phyloP scores from a whole-genome alignment of 2,888 invertebrate genomes.

The Dinocampus coccinellae region DNA sequence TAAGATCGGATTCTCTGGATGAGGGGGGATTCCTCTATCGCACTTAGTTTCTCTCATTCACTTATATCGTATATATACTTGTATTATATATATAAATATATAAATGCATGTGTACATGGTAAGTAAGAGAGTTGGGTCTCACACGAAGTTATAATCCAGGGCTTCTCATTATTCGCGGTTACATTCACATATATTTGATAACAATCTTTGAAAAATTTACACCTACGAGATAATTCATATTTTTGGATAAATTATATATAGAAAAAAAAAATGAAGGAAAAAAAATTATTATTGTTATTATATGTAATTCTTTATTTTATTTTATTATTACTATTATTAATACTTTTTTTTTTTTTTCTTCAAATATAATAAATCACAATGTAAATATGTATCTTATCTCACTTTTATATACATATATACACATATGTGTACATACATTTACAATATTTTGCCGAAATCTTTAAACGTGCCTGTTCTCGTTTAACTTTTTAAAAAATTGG shows the following conservation, averaged over 20 bases:
- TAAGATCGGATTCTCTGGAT: conserved; percentile 44
- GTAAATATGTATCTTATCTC: background rate
- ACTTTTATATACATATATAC: background rate
- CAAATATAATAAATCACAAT: too few relatives aligned
- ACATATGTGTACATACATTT: background rate
- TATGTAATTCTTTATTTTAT: too few relatives aligned
- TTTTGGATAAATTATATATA: too few relatives aligned
- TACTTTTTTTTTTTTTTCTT: too few relatives aligned
- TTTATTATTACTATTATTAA: too few relatives aligned
- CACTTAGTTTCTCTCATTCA: conserved; percentile 21
- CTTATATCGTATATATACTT: background rate
- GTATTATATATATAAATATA: background rate
- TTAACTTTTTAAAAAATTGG: background rate
- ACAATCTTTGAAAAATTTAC: too few relatives aligned
- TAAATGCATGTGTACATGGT: background rate
- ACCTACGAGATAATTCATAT: too few relatives aligned
- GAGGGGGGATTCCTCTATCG: conserved; percentile 21
- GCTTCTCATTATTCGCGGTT: conserved; percentile 8
- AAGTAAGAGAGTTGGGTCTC: conserved; percentile 2
- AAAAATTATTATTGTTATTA: too few relatives aligned
- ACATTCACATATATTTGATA: too few relatives aligned
- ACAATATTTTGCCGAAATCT: background rate
- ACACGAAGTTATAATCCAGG: conserved; percentile 11
- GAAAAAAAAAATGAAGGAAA: too few relatives aligned
- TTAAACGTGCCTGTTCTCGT: background rate